phyloP scores from a whole-genome alignment of 2,113 vertebrate species.

The Apeltes quadracus region DNA sequence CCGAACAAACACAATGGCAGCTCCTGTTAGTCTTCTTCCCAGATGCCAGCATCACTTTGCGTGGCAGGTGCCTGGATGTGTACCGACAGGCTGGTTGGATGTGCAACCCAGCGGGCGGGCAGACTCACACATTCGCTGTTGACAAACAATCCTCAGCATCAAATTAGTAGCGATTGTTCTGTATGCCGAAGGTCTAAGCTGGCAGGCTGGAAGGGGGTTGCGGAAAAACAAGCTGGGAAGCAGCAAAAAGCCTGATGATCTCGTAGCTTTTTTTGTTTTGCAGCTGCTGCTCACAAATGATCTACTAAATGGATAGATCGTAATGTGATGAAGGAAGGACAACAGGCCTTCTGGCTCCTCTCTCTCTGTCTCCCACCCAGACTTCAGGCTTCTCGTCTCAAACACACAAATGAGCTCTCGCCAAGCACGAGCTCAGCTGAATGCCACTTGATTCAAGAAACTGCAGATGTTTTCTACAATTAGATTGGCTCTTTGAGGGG shows the following conservation, averaged over 20 bases:
- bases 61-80: constrained; percentile 44
- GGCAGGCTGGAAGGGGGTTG: constrained; percentile 39
- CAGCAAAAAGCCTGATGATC: constrained; percentile 48
- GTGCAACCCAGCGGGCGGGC: constrained; percentile 32
- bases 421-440: constrained; percentile 18
- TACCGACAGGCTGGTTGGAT: constrained; percentile 46
- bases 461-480: constrained; percentile 4
- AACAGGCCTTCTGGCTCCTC: neutral
- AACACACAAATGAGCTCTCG: constrained; percentile 14
- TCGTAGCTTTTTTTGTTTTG: constrained; percentile 32
- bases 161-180: constrained; percentile 67
- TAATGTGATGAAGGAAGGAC: constrained; percentile 41
- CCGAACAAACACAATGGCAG: constrained; percentile 24
- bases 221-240: constrained; percentile 38
- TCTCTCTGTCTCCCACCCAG: neutral
- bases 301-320: constrained; percentile 12
- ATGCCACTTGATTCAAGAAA: constrained; percentile 8
- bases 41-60: constrained; percentile 61
- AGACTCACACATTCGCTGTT: constrained; percentile 28
- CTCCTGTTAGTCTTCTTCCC: constrained; percentile 39
- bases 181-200: constrained; percentile 55
- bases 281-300: constrained; percentile 41
- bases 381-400: neutral
- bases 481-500: neutral
- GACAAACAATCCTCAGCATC: constrained; percentile 52